Percentiles rank a stretch among this genome's conserved stretches.
These are phyloP conservation scores for Aleiodes alternator DNA, from an alignment of 2,888 invertebrate species.

Conservation along the genomic window DNA sequence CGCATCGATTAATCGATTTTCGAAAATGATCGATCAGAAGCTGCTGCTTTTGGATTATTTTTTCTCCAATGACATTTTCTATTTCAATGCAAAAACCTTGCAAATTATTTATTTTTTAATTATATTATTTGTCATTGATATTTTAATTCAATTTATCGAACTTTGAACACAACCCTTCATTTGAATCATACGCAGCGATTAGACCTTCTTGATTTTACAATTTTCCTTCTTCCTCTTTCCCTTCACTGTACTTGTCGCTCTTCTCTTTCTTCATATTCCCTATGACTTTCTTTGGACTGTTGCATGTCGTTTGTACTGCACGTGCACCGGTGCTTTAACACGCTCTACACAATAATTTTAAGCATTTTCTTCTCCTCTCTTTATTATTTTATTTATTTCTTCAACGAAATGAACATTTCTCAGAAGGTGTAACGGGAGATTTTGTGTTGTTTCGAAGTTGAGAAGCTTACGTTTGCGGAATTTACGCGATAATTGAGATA, in stretches of 20 bases:
- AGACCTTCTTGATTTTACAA: neutral
- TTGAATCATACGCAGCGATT: too few species aligned
- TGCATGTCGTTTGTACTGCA: conserved; percentile 18
- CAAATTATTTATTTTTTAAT: too few species aligned
- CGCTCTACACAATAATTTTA: conserved; percentile 39
- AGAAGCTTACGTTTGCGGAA: conserved; percentile 39
- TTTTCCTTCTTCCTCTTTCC: neutral
- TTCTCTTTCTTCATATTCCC: neutral
- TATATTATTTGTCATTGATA: too few species aligned
- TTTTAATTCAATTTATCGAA: too few species aligned
- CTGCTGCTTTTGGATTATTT: too few species aligned
- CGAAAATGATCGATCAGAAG: too few species aligned
- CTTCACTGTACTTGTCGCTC: neutral
- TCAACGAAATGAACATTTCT: conserved; percentile 66
- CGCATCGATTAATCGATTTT: too few species aligned
- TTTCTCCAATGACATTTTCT: too few species aligned
- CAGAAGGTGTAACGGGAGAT: conserved; percentile 65
- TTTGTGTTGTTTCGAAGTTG: conserved; percentile 46
- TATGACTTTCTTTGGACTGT: conserved; percentile 15
- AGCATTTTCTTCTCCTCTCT: conserved; percentile 12
- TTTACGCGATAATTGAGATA: conserved; percentile 26
- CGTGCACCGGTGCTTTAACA: conserved; percentile 42
- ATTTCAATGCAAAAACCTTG: too few species aligned
- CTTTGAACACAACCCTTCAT: too few species aligned
- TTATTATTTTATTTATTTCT: conserved; percentile 34